A percentile compares a stretch with the other conserved stretches of the same genome.
Evolutionary conservation across 2,888 invertebrate species (phyloP).

Genomic region (Orthosia gothica): DNA sequence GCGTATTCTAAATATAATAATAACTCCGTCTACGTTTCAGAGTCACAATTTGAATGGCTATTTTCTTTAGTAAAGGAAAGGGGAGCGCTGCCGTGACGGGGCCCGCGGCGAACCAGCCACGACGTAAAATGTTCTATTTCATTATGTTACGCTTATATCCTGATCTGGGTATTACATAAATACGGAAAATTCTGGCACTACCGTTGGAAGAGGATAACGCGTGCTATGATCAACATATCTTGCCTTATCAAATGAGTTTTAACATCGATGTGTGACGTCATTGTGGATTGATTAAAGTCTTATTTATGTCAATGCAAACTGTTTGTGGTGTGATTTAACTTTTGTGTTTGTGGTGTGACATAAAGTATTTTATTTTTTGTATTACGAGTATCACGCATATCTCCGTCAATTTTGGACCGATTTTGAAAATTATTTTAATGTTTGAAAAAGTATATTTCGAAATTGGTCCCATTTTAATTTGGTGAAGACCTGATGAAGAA

Average conservation of each 20-base stretch:
- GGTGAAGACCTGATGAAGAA: too few species aligned
- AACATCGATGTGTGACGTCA: not conserved
- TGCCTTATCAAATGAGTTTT: conserved; percentile 13
- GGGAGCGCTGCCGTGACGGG: conserved; percentile 30
- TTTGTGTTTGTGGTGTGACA: too few species aligned
- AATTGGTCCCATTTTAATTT: too few species aligned
- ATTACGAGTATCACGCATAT: too few species aligned
- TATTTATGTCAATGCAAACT: not conserved
- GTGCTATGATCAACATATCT: not conserved
- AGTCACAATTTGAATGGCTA: conserved; percentile 50
- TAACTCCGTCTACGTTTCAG: conserved; percentile 48
- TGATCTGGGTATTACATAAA: conserved; percentile 41
- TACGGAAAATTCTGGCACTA: conserved; percentile 4
- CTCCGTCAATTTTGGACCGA: too few species aligned
- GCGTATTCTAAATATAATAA: conserved; percentile 48
- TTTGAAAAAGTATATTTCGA: too few species aligned
- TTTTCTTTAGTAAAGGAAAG: conserved; percentile 44
- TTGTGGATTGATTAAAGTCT: not conserved
- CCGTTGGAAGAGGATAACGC: conserved; percentile 10
- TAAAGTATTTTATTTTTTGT: too few species aligned
- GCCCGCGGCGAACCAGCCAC: conserved; percentile 41
- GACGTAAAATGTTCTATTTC: conserved; percentile 51
- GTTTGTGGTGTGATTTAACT: not conserved
- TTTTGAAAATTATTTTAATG: too few species aligned
- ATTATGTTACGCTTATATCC: conserved; percentile 44